These are phyloP conservation scores for Etheostoma cragini DNA, from an alignment of 2,113 vertebrate species.

Conservation along the genomic window DNA sequence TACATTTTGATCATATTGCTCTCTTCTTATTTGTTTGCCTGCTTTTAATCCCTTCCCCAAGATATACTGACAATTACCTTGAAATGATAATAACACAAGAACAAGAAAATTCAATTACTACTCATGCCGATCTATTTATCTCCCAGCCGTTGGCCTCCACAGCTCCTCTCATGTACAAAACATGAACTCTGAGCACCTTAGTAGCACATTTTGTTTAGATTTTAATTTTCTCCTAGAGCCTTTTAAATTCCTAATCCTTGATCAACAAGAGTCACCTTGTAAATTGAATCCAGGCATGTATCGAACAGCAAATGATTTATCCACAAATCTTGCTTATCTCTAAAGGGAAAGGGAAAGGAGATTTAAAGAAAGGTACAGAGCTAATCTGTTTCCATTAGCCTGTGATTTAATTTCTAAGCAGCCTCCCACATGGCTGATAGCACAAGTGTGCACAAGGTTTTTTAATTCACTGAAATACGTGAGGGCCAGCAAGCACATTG, in stretches of 20 bases:
- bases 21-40: background rate
- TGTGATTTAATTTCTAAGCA: slow-evolving; percentile 42
- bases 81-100: slow-evolving; percentile 49
- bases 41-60: slow-evolving; percentile 35
- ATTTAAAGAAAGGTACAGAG: slow-evolving; percentile 28
- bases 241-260: background rate
- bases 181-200: background rate
- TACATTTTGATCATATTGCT: background rate
- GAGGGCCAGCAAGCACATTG: background rate
- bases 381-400: slow-evolving; percentile 48
- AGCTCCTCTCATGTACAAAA: slow-evolving; percentile 1
- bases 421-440: slow-evolving; percentile 21
- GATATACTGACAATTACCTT: slow-evolving; percentile 50
- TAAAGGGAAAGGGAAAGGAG: slow-evolving; percentile 4
- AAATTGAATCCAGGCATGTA: slow-evolving; percentile 24
- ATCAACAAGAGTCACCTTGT: background rate
- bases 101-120: slow-evolving; percentile 47
- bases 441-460: background rate
- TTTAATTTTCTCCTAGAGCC: background rate
- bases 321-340: slow-evolving; percentile 23
- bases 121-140: slow-evolving; percentile 16
- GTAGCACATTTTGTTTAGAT: slow-evolving; percentile 5
- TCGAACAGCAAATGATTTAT: slow-evolving; percentile 34
- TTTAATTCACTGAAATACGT: background rate
- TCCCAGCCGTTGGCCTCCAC: slow-evolving; percentile 12